Conservation (phyloP, 2,113 vertebrate genomes). For the Theristicus caerulescens region DNA sequence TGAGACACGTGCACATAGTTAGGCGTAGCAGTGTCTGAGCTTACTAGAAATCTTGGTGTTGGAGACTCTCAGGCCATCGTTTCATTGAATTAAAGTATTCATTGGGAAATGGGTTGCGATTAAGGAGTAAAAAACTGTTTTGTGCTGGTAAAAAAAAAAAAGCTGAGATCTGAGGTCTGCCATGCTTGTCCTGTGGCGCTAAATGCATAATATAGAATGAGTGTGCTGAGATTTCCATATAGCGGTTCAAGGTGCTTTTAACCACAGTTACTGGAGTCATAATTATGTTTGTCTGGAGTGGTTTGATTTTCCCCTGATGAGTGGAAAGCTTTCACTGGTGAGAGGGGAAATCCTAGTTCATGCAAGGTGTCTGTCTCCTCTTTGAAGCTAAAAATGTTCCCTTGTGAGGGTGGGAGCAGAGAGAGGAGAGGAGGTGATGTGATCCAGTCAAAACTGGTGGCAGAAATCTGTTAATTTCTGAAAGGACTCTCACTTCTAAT, state of each 20-base stretch:
- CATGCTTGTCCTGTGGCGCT: background rate
- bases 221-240: background rate
- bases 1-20: accelerated
- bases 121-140: background rate
- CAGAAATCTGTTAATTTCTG: slow-evolving; percentile 32
- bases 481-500: slow-evolving; percentile 75
- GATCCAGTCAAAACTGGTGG: background rate
- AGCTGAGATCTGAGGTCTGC: background rate
- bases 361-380: background rate
- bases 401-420: background rate
- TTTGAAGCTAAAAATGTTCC: background rate
- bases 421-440: background rate
- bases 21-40: background rate
- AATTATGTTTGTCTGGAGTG: background rate
- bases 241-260: background rate
- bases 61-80: background rate
- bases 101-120: background rate
- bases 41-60: background rate
- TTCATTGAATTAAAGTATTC: background rate
- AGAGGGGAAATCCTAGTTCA: background rate
- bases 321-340: background rate
- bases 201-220: background rate
- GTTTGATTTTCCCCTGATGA: background rate
- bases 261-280: background rate
- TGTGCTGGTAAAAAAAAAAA: background rate